These are phyloP conservation scores for Cephalopachus bancanus DNA, from an alignment of 2,797 vertebrate genomes.

Conservation along the genomic window DNA sequence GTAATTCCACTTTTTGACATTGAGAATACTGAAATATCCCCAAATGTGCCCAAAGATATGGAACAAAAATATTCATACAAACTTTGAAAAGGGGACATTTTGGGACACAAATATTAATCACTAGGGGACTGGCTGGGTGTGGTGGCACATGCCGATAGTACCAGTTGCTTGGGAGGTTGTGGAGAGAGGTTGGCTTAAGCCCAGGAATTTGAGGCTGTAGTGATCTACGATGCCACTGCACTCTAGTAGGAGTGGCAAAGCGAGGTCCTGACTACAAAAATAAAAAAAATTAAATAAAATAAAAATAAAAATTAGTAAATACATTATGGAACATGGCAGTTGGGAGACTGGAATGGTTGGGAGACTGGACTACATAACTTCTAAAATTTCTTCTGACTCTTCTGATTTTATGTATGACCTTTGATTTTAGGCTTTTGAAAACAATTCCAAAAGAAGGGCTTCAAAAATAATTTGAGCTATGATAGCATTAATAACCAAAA, in stretches of 20 bases:
- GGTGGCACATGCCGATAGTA: too few species aligned
- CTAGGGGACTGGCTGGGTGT: background rate
- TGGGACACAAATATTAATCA: background rate
- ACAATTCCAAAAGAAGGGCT: background rate
- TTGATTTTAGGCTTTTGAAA: slow-evolving; percentile 20
- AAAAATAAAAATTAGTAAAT: background rate
- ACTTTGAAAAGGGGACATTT: background rate
- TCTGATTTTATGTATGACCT: background rate
- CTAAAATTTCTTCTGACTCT: background rate
- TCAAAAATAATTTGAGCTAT: background rate
- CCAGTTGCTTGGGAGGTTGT: too few species aligned
- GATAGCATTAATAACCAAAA: background rate
- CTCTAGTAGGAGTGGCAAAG: too few species aligned
- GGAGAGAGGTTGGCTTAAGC: too few species aligned
- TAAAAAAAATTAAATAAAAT: too few species aligned
- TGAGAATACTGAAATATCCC: background rate
- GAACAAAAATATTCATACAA: background rate
- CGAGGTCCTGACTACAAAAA: too few species aligned
- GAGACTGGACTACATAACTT: too few species aligned
- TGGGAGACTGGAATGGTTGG: background rate
- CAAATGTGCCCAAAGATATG: background rate
- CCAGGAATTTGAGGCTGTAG: too few species aligned
- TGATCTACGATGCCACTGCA: too few species aligned
- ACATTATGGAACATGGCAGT: background rate
- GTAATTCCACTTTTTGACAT: slow-evolving; percentile 50